Evolutionary conservation across 2,888 invertebrate species (phyloP).

Genomic region (Meteorus colon): DNA sequence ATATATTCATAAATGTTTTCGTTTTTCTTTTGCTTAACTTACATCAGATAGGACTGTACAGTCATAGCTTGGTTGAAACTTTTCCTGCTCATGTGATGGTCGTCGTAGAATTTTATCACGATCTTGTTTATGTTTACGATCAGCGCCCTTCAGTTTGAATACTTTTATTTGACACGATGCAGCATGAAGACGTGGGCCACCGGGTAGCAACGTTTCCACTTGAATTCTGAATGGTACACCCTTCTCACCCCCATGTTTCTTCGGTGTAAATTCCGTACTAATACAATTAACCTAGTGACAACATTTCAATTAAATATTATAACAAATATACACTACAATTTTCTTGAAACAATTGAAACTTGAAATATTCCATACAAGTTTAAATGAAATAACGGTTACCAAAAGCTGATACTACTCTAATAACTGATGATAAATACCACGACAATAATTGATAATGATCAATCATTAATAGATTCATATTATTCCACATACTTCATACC

Average conservation of each 20-base stretch:
- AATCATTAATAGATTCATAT: too few relatives aligned
- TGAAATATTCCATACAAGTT: too few relatives aligned
- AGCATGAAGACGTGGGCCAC: constrained; percentile 85
- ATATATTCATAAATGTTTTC: neutral
- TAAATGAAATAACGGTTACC: too few relatives aligned
- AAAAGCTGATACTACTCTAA: too few relatives aligned
- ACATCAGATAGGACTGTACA: constrained; percentile 95
- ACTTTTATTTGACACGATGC: constrained; percentile 98
- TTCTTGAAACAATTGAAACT: too few relatives aligned
- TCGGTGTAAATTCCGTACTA: constrained; percentile 97
- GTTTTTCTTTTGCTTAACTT: constrained; percentile 66
- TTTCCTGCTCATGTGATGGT: constrained; percentile 88
- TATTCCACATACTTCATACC: too few relatives aligned
- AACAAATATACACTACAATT: too few relatives aligned
- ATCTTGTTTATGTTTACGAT: constrained; percentile 97
- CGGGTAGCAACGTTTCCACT: constrained; percentile 88
- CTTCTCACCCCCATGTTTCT: constrained; percentile 98
- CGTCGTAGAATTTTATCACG: constrained; percentile 93
- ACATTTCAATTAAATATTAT: too few relatives aligned
- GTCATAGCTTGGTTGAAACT: constrained; percentile 96
- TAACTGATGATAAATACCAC: too few relatives aligned
- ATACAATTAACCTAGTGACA: constrained; percentile 89
- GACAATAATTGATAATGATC: too few relatives aligned
- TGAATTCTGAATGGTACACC: constrained; percentile 97
- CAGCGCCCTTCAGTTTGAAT: constrained; percentile 95